Conservation (phyloP, 2,888 invertebrate genomes). For the Melolontha melolontha region DNA sequence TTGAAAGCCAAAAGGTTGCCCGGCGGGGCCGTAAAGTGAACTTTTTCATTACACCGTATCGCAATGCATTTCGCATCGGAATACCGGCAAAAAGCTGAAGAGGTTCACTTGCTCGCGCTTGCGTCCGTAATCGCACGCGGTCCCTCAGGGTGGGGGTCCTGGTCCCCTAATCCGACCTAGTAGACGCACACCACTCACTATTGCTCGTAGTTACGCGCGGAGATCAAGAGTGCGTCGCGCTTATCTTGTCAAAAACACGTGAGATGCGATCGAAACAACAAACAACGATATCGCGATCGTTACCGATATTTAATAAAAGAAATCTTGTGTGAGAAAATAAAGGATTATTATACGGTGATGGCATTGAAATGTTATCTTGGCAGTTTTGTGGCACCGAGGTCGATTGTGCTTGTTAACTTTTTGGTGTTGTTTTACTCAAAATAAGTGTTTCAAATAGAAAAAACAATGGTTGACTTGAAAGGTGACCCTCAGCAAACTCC, state of each 20-base stretch:
- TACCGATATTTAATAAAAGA: constrained; percentile 1
- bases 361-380: no score
- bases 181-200: constrained; percentile 40
- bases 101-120: constrained; percentile 47
- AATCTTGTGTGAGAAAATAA: neutral
- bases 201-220: constrained; percentile 46
- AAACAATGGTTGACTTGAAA: constrained; percentile 62
- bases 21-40: constrained; percentile 1
- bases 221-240: constrained; percentile 38
- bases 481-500: constrained; percentile 60
- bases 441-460: neutral
- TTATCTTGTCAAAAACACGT: constrained; percentile 44
- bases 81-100: constrained; percentile 8
- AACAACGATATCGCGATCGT: constrained; percentile 7
- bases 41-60: constrained; percentile 5
- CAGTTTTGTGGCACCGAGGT: no score
- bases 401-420: no score
- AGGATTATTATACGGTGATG: neutral
- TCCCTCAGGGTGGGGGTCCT: constrained; percentile 50
- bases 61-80: constrained; percentile 28
- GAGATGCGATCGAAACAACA: constrained; percentile 34
- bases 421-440: no score
- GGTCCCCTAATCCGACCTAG: constrained; percentile 44
- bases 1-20: neutral
- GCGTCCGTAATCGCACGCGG: constrained; percentile 49